Evolutionary conservation across 2,888 invertebrate genomes (phyloP).

Genomic region (Aelia acuminata): DNA sequence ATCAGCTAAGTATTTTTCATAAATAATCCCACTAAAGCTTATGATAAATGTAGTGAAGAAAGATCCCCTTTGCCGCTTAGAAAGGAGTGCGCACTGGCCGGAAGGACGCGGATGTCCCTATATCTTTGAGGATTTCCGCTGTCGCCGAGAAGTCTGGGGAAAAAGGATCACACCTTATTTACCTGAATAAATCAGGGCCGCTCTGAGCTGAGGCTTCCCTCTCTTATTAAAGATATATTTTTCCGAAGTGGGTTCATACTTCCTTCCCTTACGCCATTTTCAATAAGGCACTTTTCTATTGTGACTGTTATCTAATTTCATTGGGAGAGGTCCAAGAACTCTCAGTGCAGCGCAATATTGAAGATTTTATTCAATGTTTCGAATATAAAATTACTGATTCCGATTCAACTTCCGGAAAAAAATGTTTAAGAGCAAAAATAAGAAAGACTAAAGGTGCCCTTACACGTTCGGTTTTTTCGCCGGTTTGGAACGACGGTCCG

Average conservation of each 20-base stretch:
- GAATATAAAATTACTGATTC: no score
- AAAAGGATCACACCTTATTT: conserved; percentile 41
- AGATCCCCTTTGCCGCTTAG: background rate
- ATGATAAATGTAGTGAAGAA: conserved; percentile 10
- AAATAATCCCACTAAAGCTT: background rate
- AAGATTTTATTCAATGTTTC: no score
- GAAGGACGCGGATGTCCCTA: conserved; percentile 22
- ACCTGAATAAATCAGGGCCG: conserved; percentile 21
- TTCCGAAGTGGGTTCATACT: background rate
- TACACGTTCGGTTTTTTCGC: no score
- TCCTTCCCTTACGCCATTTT: background rate
- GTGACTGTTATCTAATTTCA: background rate
- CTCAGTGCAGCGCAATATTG: background rate
- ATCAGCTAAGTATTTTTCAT: background rate
- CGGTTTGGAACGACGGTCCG: no score
- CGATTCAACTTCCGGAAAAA: no score
- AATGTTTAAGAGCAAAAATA: no score
- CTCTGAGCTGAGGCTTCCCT: background rate
- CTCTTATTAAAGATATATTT: conserved; percentile 25
- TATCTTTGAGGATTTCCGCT: conserved; percentile 38
- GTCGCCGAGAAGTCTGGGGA: conserved; percentile 12
- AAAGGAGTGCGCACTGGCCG: background rate
- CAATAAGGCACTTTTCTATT: background rate
- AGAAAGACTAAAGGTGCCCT: no score
- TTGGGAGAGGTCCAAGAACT: background rate